Evolutionary conservation across 2,113 vertebrate genomes (phyloP), one percentile per base, ranked within the genome.

Genomic region (Hemiscyllium ocellatum): DNA sequence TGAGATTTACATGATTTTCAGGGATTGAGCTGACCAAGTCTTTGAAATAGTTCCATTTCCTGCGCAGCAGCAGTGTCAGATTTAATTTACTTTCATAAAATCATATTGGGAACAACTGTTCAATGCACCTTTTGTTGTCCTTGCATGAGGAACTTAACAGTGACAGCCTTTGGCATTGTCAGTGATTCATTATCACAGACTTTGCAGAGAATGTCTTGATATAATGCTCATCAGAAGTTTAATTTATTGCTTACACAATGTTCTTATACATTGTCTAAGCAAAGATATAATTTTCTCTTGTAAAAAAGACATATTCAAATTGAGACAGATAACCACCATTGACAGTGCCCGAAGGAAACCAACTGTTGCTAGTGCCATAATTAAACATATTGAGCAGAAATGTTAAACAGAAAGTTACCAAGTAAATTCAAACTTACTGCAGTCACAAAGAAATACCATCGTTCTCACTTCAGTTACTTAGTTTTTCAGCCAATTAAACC

Each of bases 11-110:
- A 95, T 95, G 69, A 95, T 29, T 95, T 95, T 95, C 47, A 72
- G 1, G 68, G 69, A 72, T 52, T 72, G 69, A 95, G 22, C 24
- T 10, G 15, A 95, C 68, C 94, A 95, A 95, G 94, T 95, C 24
- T 95, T 95, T 95, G 68, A 76, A 95, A 95, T 95, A 76, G 94
- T 95, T 95, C 94, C 13, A 76, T 72, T 95, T 95, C 69, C 94
- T 95, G 94, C 94, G 72, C 94, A 95, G 94, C 42, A 95, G 94
- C 94, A 52, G 69, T 95, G 68, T 70, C 94, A 95, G 69, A 72
- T 6, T 29, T 95, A 95, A 95, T 95, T 72, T 95, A 95, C 94
- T 76, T 76, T 50, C 24, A 95, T 95, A 76, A 70, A 50, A 94
- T 94, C 93, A 94, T 70, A 50, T 95, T 95, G 69, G 68, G 52